A percentile compares a stretch with the other conserved stretches of the same genome.
Evolutionary conservation across 1,140 invertebrate genomes (phyloP).

Genomic region (Maconellicoccus hirsutus): DNA sequence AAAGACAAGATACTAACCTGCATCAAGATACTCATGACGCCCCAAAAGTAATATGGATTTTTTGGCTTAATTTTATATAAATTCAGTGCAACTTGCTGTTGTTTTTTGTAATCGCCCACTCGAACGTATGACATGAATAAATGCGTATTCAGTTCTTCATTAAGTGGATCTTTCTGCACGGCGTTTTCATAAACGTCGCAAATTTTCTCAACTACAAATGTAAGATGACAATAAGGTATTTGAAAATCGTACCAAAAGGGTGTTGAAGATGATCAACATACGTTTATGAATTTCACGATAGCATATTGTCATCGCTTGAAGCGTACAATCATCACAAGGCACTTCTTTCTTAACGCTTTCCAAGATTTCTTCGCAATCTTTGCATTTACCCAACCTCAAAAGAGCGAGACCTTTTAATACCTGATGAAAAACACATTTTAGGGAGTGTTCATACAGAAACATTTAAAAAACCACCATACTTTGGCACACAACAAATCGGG

Average conservation of each 20-base stretch:
- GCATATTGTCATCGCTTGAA: constrained; percentile 93
- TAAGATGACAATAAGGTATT: neutral
- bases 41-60: constrained; percentile 97
- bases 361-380: constrained; percentile 62
- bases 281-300: constrained; percentile 83
- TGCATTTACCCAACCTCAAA: constrained; percentile 66
- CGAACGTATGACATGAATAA: constrained; percentile 93
- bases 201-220: constrained; percentile 63
- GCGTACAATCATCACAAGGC: constrained; percentile 79
- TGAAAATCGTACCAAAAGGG: neutral
- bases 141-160: constrained; percentile 84
- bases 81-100: constrained; percentile 76
- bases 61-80: constrained; percentile 85
- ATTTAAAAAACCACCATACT: constrained; percentile 39
- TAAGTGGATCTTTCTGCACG: constrained; percentile 67
- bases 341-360: constrained; percentile 64
- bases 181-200: constrained; percentile 82
- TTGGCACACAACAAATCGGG: constrained; percentile 77
- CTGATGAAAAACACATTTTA: constrained; percentile 31
- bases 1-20: constrained; percentile 43
- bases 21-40: constrained; percentile 88
- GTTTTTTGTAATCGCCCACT: constrained; percentile 77
- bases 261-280: too few relatives aligned
- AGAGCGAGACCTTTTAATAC: constrained; percentile 79
- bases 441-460: too few relatives aligned